phyloP scores from a whole-genome alignment of 2,888 invertebrate species.

The Eupithecia vulgata region DNA sequence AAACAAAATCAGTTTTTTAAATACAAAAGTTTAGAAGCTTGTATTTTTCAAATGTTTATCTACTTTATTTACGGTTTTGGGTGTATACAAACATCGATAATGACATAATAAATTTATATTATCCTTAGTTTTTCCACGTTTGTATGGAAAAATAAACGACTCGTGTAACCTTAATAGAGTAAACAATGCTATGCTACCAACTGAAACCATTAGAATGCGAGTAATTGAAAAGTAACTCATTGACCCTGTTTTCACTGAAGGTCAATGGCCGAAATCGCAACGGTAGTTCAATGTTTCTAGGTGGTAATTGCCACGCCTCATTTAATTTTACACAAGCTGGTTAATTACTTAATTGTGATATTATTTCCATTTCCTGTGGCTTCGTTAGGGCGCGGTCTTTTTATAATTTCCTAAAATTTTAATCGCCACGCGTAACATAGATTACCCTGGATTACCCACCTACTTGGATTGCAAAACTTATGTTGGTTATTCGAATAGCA shows the following conservation, averaged over 20 bases:
- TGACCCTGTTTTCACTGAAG: slow-evolving; percentile 30
- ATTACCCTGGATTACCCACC: neutral
- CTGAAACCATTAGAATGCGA: slow-evolving; percentile 17
- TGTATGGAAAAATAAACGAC: too few relatives aligned
- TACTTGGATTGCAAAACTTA: neutral
- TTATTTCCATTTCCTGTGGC: slow-evolving; percentile 9
- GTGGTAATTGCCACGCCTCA: slow-evolving; percentile 35
- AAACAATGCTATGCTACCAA: slow-evolving; percentile 15
- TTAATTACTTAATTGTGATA: slow-evolving; percentile 32
- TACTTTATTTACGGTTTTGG: too few relatives aligned
- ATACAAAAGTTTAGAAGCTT: too few relatives aligned
- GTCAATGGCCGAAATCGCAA: slow-evolving; percentile 32
- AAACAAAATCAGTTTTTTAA: too few relatives aligned
- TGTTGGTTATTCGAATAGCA: neutral
- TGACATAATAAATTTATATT: too few relatives aligned
- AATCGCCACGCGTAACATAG: neutral
- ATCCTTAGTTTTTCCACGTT: too few relatives aligned
- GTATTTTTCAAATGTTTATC: too few relatives aligned
- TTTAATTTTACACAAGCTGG: slow-evolving; percentile 5
- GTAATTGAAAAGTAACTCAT: slow-evolving; percentile 28
- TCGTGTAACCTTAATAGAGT: neutral
- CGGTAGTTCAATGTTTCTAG: slow-evolving; percentile 29
- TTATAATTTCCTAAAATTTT: neutral
- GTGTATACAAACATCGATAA: too few relatives aligned
- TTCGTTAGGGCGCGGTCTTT: neutral